Base-by-base conservation (phyloP, 35 echinoderm and acorn worm genomes). In the Acanthaster planci region DNA sequence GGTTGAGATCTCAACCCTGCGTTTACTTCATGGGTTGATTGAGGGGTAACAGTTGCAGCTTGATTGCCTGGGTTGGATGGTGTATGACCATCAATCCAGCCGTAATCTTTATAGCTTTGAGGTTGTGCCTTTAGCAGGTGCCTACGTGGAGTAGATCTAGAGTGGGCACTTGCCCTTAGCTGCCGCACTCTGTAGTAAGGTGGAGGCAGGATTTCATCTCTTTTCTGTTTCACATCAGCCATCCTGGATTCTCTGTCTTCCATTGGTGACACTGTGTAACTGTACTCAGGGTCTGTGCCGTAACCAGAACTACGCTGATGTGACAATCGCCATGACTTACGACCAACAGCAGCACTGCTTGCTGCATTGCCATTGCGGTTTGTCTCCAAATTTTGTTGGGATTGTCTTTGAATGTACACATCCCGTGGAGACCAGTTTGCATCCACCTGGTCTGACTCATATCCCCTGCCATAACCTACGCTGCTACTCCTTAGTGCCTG, bases 281-380 rank as follows among this genome's bases (percentile, higher is more conserved):
- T 29, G 23, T 30, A 26, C 29, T 90, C 87, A 8, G 88, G 87
- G 64, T 94, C 92, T 1, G 92, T 90, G 1, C 88, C 78, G 78
- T 82, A 86, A 21, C 77, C 92, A 5, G 92, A 83, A 4, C 84
- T 84, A 15, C 83, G 54, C 34, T 77, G 77, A 47, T 92, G 86
- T 9, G 79, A 52, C 18, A 67, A 78, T 34, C 57, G 80, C 47
- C 64, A 36, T 52, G 47, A 58, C 47, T 67, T 79, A 42, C 29
- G 80, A 51, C 26, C 47, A 31, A 27, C 50, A 58, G 29, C 32
- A 18, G 16, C 42, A 0, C 78, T 27, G 23, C 59, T 47, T 21
- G 35, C 86, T 51, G 29, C 67, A 64, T 77, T 83, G 57, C 37
- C 17, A 56, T 89, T 76, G 16, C 80, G 54, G 55, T 76, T 84